Conservation (phyloP, 2,888 invertebrate genomes). For the Beris morrisii region DNA sequence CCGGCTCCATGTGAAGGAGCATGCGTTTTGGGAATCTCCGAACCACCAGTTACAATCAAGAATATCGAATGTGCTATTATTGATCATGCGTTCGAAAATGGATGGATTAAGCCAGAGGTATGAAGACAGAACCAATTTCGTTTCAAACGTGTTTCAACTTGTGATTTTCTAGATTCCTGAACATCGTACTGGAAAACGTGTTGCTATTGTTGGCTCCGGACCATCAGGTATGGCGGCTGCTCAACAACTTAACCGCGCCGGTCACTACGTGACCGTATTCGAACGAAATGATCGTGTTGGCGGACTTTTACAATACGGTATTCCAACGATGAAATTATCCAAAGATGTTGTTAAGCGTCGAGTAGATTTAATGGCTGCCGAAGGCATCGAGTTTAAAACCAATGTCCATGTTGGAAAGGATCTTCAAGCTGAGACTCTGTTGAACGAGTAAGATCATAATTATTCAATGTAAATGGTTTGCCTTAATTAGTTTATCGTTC, state of each 20-base stretch:
- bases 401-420: conserved; percentile 90
- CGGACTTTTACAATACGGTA: conserved; percentile 95
- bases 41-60: conserved; percentile 97
- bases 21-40: conserved; percentile 93
- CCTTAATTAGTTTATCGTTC: neutral
- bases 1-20: conserved; percentile 99
- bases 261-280: conserved; percentile 94
- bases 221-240: conserved; percentile 95
- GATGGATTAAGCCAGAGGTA: conserved; percentile 85
- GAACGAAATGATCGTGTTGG: conserved; percentile 96
- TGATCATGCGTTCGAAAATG: conserved; percentile 95
- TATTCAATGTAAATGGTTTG: conserved; percentile 2
- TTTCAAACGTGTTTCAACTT: neutral
- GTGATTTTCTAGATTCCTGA: conserved; percentile 62
- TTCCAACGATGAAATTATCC: conserved; percentile 97
- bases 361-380: conserved; percentile 80
- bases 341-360: conserved; percentile 91
- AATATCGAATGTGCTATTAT: conserved; percentile 99
- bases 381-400: conserved; percentile 88
- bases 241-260: conserved; percentile 92
- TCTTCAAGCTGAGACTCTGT: conserved; percentile 72
- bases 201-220: conserved; percentile 92
- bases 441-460: conserved; percentile 61
- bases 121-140: conserved; percentile 1
- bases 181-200: conserved; percentile 74